phyloP scores from a whole-genome alignment of 2,888 invertebrate species.

The Oasisia sp. region DNA sequence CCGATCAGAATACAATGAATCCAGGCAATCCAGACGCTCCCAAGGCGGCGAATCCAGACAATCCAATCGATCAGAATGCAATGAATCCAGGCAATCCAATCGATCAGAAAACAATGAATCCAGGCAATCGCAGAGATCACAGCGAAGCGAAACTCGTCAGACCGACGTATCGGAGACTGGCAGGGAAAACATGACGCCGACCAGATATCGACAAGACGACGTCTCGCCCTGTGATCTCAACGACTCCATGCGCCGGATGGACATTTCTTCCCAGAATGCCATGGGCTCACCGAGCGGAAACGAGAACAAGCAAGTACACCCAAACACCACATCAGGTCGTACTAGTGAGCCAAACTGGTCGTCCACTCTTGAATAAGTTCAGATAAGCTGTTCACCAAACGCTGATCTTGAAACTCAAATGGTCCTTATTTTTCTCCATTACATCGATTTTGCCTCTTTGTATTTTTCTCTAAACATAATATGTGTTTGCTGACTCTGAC shows the following conservation, averaged over 20 bases:
- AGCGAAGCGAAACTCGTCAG: not conserved
- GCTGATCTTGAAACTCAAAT: too few relatives aligned
- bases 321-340: not conserved
- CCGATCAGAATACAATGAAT: not conserved
- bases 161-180: not conserved
- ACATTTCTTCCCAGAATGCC: not conserved
- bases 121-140: not conserved
- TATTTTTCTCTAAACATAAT: too few relatives aligned
- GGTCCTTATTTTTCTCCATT: too few relatives aligned
- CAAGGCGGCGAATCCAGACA: not conserved
- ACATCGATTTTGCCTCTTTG: too few relatives aligned
- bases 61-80: not conserved
- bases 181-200: not conserved
- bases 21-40: not conserved
- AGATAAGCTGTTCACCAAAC: not conserved
- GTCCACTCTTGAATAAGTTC: not conserved
- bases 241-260: not conserved
- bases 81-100: not conserved
- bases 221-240: not conserved
- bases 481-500: too few relatives aligned
- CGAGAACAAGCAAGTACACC: not conserved
- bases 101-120: not conserved
- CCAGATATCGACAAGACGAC: not conserved
- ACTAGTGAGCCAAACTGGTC: not conserved
- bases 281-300: not conserved